phyloP scores from a whole-genome alignment of 2,888 invertebrate species.

The Adineta ricciae region DNA sequence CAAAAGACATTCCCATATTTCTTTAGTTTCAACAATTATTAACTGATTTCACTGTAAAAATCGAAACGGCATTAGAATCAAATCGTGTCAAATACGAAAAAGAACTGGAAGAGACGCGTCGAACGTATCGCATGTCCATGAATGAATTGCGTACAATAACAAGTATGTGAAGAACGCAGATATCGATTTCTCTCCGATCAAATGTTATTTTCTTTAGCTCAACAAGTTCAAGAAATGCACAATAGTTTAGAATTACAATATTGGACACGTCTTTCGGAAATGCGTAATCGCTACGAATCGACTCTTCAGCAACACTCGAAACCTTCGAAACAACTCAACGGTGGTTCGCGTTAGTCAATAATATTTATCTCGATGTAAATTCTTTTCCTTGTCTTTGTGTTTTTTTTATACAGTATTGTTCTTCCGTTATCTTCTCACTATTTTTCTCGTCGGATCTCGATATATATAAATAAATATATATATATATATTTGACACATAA shows the following conservation, averaged over 20 bases:
- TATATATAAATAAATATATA: background rate
- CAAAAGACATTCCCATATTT: background rate
- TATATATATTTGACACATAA: background rate
- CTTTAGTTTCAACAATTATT: slow-evolving; percentile 2
- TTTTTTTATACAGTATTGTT: slow-evolving; percentile 15
- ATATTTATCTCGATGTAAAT: background rate
- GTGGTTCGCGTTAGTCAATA: slow-evolving; percentile 1
- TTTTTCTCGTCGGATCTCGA: background rate
- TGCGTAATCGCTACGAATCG: slow-evolving; percentile 2
- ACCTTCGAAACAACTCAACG: background rate
- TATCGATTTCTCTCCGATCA: background rate
- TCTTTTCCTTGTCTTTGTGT: background rate
- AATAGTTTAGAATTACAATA: slow-evolving; percentile 21
- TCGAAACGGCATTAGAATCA: background rate
- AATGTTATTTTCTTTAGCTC: background rate
- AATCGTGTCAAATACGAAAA: background rate
- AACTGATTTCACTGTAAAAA: background rate
- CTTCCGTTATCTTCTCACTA: slow-evolving; percentile 12
- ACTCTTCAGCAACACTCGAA: background rate
- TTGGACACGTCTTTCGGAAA: background rate
- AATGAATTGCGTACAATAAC: slow-evolving; percentile 19
- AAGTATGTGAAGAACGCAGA: background rate
- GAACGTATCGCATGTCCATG: background rate
- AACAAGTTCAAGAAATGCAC: slow-evolving; percentile 12
- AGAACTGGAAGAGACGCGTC: background rate